Conservation (phyloP, 2,888 invertebrate species). For the Philonicus albiceps region DNA sequence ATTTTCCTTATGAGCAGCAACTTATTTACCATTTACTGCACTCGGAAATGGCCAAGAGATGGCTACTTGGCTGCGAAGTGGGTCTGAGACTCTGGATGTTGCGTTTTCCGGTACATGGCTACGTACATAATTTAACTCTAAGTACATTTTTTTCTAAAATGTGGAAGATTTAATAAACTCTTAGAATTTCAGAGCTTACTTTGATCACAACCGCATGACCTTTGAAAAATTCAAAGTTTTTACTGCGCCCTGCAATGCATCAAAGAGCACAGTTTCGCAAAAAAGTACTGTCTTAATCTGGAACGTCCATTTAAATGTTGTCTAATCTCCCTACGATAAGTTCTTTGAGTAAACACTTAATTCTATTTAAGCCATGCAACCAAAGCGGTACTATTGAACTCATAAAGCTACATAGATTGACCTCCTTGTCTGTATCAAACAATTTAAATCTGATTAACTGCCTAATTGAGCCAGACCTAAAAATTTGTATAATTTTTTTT, state of each 20-base stretch:
- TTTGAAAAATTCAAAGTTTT: too few species aligned
- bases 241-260: not conserved
- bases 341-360: not conserved
- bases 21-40: not conserved
- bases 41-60: not conserved
- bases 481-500: not conserved
- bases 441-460: not conserved
- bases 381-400: not conserved
- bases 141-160: too few species aligned
- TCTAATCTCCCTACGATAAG: not conserved
- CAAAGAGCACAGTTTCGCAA: not conserved
- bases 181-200: not conserved
- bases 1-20: not conserved
- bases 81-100: too few species aligned
- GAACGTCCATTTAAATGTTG: not conserved
- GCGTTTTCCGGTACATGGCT: too few species aligned
- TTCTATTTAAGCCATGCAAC: not conserved
- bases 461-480: not conserved
- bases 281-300: not conserved
- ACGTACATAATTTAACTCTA: too few species aligned
- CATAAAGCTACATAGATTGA: not conserved
- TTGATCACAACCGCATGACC: too few species aligned
- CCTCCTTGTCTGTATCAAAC: not conserved
- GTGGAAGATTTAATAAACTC: too few species aligned
- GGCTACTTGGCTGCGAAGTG: too few species aligned